Evolutionary conservation across 2,888 invertebrate genomes (phyloP).

Genomic region (Sabatieria punctata): DNA sequence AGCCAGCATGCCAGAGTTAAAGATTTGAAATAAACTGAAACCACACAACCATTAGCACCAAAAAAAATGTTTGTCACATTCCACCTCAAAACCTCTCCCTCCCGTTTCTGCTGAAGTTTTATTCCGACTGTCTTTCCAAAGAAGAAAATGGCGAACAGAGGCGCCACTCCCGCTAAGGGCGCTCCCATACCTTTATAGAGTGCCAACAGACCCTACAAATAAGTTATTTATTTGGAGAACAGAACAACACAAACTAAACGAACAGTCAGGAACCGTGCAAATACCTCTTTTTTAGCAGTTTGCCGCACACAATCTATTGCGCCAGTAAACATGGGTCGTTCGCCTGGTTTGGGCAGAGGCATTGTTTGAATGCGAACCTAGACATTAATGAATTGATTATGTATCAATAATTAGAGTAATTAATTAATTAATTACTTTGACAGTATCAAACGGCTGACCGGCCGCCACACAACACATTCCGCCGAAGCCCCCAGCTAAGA

Average conservation of each 20-base stretch:
- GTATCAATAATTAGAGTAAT: not conserved
- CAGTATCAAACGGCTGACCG: constrained; percentile 93
- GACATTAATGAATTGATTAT: constrained; percentile 11
- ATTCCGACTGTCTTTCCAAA: constrained; percentile 91
- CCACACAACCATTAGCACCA: not conserved
- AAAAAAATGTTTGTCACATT: not conserved
- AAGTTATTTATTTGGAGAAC: too few species aligned
- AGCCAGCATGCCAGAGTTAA: constrained; percentile 83
- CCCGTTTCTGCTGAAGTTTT: constrained; percentile 50
- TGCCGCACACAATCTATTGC: constrained; percentile 82
- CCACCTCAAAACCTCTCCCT: constrained; percentile 46
- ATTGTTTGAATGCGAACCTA: constrained; percentile 89
- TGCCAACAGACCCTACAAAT: constrained; percentile 33
- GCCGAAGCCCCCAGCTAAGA: constrained; percentile 86
- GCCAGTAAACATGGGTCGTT: constrained; percentile 60
- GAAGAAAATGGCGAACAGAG: constrained; percentile 95
- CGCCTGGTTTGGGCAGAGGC: constrained; percentile 60
- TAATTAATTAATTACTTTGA: constrained; percentile 36
- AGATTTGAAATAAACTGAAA: constrained; percentile 53
- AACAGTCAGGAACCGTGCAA: too few species aligned
- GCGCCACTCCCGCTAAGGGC: constrained; percentile 87
- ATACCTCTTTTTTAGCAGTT: constrained; percentile 66
- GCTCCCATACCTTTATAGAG: constrained; percentile 60
- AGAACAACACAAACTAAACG: too few species aligned
- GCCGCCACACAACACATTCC: constrained; percentile 83